Base-by-base conservation (phyloP, 2,113 vertebrate genomes). In the Clarias macrocephalus region DNA sequence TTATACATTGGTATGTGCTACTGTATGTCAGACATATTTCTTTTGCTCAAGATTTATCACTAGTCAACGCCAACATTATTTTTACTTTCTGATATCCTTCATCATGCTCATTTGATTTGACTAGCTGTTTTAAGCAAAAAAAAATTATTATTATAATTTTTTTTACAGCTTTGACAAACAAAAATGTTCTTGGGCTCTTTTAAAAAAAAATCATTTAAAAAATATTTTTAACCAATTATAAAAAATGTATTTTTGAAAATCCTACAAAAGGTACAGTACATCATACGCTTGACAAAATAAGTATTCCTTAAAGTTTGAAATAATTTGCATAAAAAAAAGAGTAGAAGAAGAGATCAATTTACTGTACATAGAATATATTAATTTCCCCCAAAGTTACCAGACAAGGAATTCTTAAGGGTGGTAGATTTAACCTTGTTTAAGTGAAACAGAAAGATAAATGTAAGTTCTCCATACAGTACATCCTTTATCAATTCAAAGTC, bases 11-110 rank as follows among this genome's bases (percentile, higher is more conserved):
- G 33, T 37, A 37, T 56, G 70, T 25, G 6, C 5, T 66, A 19
- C 33, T 84, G 9, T 66, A 19, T 60, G 25, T n/a, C 33, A 52
- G 13, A 48, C 54, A 59, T 30, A 21, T 82, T 70, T 70, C 33
- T 73, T 48, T 25, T 75, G 57, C 68, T 75, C 15, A 73, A 19
- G n/a, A 23, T 48, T 30, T 5, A 59, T 80, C 68, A 42, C 25
- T 30, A 68, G 30, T 82, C 66, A 87, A 87, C 12, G 18, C 15
- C 56, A 21, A 52, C 54, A 57, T 59, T 79, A 86, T 68, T 57
- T 79, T 65, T 30, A 79, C n/a, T 85, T 52, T 65, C 37, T 28
- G 10, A 33, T n/a, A 66, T 5, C 42, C 77, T 28, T 65, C 57
- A 77, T 23, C 25, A 30, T 66, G n/a, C 79, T n/a, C 19, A 19